Evolutionary conservation across 2,113 vertebrate species (phyloP).

Genomic region (Glareola pratincola): DNA sequence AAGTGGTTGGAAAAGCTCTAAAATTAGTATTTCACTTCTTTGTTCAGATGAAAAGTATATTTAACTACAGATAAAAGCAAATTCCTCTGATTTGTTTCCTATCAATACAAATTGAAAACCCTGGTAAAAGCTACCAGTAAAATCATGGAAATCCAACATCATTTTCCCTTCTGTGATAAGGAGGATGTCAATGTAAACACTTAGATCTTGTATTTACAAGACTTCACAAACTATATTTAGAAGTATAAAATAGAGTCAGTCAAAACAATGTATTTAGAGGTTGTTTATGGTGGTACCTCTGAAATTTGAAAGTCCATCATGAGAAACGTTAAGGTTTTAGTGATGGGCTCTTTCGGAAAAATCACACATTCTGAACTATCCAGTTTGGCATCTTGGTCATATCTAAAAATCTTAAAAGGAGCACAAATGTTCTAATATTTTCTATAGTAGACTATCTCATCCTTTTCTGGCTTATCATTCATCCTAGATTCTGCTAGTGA

Average conservation of each 20-base stretch:
- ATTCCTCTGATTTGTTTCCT: background rate
- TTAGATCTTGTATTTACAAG: background rate
- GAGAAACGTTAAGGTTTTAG: background rate
- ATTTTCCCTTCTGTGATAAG: background rate
- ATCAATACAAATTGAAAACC: accelerated
- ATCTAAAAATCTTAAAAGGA: background rate
- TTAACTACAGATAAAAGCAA: background rate
- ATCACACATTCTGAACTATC: accelerated
- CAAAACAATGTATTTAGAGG: background rate
- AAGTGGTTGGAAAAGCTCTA: background rate
- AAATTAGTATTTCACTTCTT: background rate
- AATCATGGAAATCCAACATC: background rate
- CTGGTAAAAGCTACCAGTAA: background rate
- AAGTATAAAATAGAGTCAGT: background rate
- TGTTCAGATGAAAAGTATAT: background rate
- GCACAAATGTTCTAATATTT: background rate
- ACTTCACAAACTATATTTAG: background rate
- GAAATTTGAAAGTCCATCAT: background rate
- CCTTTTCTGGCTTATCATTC: background rate
- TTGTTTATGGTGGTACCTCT: background rate
- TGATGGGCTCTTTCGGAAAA: background rate
- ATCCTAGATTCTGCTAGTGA: background rate
- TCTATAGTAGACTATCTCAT: background rate
- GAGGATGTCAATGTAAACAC: background rate
- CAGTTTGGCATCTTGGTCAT: background rate